phyloP scores from a whole-genome alignment of 2,888 invertebrate species.

The Agriotes lineatus region DNA sequence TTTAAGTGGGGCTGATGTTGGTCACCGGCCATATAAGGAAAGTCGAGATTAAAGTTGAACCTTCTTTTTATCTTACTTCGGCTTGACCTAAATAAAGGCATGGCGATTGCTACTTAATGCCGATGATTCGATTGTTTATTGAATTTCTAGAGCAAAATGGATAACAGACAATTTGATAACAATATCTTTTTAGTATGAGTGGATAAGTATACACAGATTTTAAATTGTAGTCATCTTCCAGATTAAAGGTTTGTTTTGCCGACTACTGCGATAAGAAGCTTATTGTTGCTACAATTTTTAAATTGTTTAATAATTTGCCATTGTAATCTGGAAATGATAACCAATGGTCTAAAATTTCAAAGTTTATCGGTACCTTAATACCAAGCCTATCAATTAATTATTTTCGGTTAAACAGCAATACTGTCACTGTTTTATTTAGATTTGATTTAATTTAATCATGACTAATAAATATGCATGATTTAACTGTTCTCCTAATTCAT shows the following conservation, averaged over 20 bases:
- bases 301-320: no score
- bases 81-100: constrained; percentile 15
- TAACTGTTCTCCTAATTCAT: not conserved
- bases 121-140: not conserved
- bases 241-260: no score
- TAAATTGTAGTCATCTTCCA: no score
- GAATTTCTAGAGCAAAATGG: no score
- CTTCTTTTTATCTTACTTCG: not conserved
- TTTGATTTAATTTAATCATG: not conserved
- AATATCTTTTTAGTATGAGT: no score
- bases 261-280: no score
- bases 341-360: not conserved
- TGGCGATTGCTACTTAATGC: not conserved
- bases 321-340: not conserved
- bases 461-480: no score
- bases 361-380: not conserved
- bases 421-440: not conserved
- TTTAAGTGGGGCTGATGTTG: constrained; percentile 15
- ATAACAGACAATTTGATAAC: no score
- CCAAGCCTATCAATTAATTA: not conserved
- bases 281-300: no score
- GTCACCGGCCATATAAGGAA: constrained; percentile 25
- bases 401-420: not conserved
- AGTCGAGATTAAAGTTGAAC: not conserved
- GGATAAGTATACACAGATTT: no score